These are phyloP conservation scores for Frieseomelitta varia DNA, from an alignment of 1,140 invertebrate genomes.

Conservation along the genomic window DNA sequence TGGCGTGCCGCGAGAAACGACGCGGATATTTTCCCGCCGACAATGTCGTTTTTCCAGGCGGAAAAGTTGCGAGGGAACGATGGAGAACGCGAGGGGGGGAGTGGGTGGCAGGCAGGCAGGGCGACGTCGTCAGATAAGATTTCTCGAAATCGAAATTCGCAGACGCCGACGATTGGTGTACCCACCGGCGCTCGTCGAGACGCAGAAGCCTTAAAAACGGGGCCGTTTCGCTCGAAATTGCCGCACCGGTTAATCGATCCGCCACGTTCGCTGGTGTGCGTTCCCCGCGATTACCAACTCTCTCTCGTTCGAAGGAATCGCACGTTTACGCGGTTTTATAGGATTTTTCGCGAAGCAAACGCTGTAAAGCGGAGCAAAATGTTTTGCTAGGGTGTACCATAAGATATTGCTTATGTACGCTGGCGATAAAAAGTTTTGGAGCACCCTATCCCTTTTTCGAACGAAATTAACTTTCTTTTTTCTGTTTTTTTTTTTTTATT, in stretches of 20 bases:
- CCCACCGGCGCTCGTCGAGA: no score
- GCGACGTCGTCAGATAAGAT: constrained; percentile 36
- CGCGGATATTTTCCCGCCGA: constrained; percentile 51
- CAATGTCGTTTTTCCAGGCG: constrained; percentile 34
- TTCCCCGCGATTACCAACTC: not conserved
- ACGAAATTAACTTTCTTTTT: no score
- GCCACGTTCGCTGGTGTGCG: not conserved
- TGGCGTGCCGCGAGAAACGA: constrained; percentile 45
- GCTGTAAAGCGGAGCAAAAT: not conserved
- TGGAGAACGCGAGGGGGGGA: not conserved
- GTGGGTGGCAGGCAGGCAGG: not conserved
- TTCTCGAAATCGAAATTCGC: constrained; percentile 49
- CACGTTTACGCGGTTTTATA: not conserved
- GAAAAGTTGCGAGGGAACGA: not conserved
- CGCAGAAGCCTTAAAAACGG: constrained; percentile 17
- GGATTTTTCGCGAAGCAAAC: not conserved
- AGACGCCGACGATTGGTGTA: not conserved
- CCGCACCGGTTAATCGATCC: constrained; percentile 14
- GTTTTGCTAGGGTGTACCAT: not conserved
- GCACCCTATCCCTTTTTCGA: no score
- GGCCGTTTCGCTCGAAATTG: constrained; percentile 7
- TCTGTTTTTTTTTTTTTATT: no score
- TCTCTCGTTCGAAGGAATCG: not conserved
- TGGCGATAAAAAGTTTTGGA: no score
- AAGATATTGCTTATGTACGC: not conserved